Evolutionary conservation across 2,113 vertebrate species (phyloP), one percentile per base, ranked within the genome.

Genomic region (Centropristis striata): DNA sequence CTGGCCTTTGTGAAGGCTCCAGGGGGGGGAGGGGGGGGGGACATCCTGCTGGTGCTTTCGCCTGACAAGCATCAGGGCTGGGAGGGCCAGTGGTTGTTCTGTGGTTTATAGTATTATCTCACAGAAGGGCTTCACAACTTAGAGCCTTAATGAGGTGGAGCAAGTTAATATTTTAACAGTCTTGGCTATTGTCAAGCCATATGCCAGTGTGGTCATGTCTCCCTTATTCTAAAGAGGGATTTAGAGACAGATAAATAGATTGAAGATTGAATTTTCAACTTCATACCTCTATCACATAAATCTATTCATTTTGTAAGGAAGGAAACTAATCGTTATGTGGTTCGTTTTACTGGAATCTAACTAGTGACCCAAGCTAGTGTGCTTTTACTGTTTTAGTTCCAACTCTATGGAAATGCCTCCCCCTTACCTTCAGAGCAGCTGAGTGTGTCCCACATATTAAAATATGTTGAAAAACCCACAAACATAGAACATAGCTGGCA

Each of bases 81-180:
- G 78, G 71, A 74, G 78, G 53, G 63, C 73, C 58, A 18, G n/a
- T 72, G 84, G 61, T 70, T 67, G 79, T 57, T 78, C 78, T 6
- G 25, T 14, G 36, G 83, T 85, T 86, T 81, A 90, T 54, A 58
- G 70, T 25, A 18, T 67, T 41, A 39, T 60, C 75, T 74, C 83
- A 71, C 61, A 83, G 69, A 86, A 85, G 75, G 51, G 49, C 58
- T 91, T 90, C 89, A 88, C 70, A 44, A 81, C 73, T 76, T 51
- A 60, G 54, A 53, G 50, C 64, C 79, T 63, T 93, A 93, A 92
- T 90, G 83, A 92, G 86, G 81, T 58, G 58, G 51, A 87, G 75
- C 65, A 57, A 69, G 81, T 94, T 93, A 91, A 93, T 94, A 93
- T 93, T 93, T 94, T 71, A 94, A 88, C 87, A 91, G 78, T 65